Evolutionary conservation across 2,797 vertebrate genomes (phyloP), one percentile per base, ranked within the genome.

Genomic region (Alauda arvensis): DNA sequence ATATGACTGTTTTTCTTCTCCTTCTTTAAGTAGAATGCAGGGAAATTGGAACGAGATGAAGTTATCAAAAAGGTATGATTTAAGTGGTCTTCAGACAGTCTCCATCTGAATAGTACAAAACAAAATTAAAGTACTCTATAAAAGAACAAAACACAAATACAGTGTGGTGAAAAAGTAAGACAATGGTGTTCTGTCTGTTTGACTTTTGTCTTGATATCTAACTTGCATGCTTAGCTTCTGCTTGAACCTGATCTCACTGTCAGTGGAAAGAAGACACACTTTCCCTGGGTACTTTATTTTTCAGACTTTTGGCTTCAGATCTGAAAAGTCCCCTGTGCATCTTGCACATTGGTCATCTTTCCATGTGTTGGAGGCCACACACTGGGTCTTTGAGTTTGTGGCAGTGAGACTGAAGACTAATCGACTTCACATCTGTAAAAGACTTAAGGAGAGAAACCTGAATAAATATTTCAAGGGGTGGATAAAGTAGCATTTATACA

Each of bases 401-500:
- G 82, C 61, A 90, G 70, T 65, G 57, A 84, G 77, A 40, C 51
- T 75, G 85, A 81, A 87, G 63, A 88, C 87, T 95, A 95, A 94
- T 91, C 24, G 91, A 93, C 86, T 95, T 93, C 70, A 95, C 94
- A 93, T 92, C 84, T 88, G 93, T 78, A 92, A 76, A 72, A 92
- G 85, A 56, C 84, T 91, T 82, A 83, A 88, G 62, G 87, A 90
- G 48, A 91, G 86, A 92, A 94, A 90, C 91, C 88, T 86, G 92
- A 89, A 90, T 88, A 94, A 94, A 94, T 91, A 95, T 89, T 94
- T 90, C 90, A 92, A 90, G 89, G 61, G 45, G 83, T 51, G 77
- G 89, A 94, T 92, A 94, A 91, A 89, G 83, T 95, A 92, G 94
- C 90, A 93, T 95, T 95, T 95, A 79, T 93, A 92, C 77, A 90